Percentiles rank a stretch among this genome's conserved stretches.
phyloP scores from a whole-genome alignment of 1,140 invertebrate genomes.

The Drosophila mayri region DNA sequence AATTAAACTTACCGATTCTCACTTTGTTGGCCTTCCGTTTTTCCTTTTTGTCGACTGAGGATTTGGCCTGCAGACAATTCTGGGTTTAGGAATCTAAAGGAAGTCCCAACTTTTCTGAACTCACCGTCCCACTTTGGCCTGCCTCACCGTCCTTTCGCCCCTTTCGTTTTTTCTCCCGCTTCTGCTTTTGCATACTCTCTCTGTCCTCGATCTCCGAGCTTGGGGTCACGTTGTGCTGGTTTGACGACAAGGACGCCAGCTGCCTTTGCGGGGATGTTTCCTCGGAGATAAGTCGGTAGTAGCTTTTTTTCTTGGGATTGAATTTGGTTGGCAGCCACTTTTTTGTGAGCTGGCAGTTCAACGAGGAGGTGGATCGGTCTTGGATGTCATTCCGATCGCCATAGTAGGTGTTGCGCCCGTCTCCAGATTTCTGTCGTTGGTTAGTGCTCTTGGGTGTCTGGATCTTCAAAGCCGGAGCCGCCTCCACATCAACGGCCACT shows the following conservation, averaged over 20 bases:
- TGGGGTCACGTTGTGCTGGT: not conserved
- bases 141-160: not conserved
- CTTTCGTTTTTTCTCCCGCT: not conserved
- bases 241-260: not conserved
- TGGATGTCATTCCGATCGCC: not conserved
- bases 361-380: conserved; percentile 53
- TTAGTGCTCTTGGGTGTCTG: not conserved
- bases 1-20: conserved; percentile 15
- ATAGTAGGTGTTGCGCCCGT: not conserved
- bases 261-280: not conserved
- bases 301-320: conserved; percentile 2
- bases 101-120: not conserved
- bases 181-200: conserved; percentile 3
- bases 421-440: not conserved
- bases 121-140: not conserved
- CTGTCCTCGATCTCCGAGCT: conserved; percentile 6
- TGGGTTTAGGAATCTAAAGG: conserved; percentile 9
- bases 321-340: conserved; percentile 52
- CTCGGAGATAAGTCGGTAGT: not conserved
- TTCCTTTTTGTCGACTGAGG: conserved; percentile 12
- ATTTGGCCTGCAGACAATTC: not conserved
- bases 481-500: not conserved
- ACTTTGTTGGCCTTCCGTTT: not conserved
- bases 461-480: not conserved
- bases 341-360: conserved; percentile 51